Evolutionary conservation across 2,797 vertebrate genomes (phyloP).

Genomic region (Platalea minor): DNA sequence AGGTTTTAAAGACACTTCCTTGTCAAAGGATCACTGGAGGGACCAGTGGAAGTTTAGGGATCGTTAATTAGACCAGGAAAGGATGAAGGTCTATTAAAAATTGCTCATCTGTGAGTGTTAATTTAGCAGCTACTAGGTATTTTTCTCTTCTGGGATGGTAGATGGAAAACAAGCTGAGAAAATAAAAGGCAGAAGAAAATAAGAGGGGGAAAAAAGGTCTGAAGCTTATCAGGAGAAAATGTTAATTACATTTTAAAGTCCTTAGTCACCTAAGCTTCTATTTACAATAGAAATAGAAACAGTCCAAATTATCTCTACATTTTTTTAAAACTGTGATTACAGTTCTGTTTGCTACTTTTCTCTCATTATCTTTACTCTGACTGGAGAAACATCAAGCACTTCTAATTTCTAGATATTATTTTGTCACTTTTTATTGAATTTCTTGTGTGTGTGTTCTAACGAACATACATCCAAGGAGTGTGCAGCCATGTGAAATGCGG

Average conservation of each 20-base stretch:
- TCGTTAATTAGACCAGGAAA: constrained; percentile 2
- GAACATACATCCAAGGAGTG: background rate
- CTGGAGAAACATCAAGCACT: background rate
- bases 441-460: background rate
- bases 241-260: constrained; percentile 28
- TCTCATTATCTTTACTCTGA: background rate
- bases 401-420: background rate
- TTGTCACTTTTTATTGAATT: background rate
- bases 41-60: background rate
- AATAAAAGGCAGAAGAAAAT: background rate
- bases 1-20: background rate
- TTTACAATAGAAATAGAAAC: background rate
- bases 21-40: background rate
- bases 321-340: background rate
- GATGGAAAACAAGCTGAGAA: constrained; percentile 8
- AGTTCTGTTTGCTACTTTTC: background rate
- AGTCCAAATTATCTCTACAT: background rate
- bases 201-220: background rate
- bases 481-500: background rate
- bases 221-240: constrained; percentile 18
- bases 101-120: background rate
- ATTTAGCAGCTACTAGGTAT: constrained; percentile 12
- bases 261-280: background rate
- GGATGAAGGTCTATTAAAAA: background rate
- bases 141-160: constrained; percentile 16